These are phyloP conservation scores for Orthosia gothica DNA, from an alignment of 2,888 invertebrate genomes.

Conservation along the genomic window DNA sequence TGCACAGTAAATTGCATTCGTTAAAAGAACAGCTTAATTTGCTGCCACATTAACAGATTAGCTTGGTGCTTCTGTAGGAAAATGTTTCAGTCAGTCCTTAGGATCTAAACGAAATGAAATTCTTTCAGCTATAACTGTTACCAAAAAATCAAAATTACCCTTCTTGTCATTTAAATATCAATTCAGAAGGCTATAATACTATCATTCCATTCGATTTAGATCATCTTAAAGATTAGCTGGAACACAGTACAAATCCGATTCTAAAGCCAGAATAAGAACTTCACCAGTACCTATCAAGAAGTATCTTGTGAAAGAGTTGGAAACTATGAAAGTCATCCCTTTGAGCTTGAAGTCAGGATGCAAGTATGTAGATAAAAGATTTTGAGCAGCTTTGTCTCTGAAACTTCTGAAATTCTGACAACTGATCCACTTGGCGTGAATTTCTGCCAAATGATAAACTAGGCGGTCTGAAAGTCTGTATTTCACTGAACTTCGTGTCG, in stretches of 20 bases:
- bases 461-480: background rate
- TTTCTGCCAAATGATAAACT: too few species aligned
- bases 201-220: too few species aligned
- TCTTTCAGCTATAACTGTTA: too few species aligned
- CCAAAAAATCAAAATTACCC: too few species aligned
- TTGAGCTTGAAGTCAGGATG: conserved; percentile 13
- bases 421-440: conserved; percentile 5
- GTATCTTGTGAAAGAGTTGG: conserved; percentile 11
- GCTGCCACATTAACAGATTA: too few species aligned
- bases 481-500: background rate
- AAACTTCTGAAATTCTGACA: conserved; percentile 1
- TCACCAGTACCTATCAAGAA: background rate
- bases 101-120: too few species aligned
- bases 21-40: too few species aligned
- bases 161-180: too few species aligned
- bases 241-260: background rate
- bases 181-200: too few species aligned
- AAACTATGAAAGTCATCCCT: conserved; percentile 10
- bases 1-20: background rate
- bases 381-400: background rate
- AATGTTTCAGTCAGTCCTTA: too few species aligned
- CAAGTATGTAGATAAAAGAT: conserved; percentile 10
- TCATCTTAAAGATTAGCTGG: too few species aligned
- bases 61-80: too few species aligned
- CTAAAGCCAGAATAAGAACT: background rate